Evolutionary conservation across 2,113 vertebrate genomes (phyloP).

Genomic region (Bucco capensis): DNA sequence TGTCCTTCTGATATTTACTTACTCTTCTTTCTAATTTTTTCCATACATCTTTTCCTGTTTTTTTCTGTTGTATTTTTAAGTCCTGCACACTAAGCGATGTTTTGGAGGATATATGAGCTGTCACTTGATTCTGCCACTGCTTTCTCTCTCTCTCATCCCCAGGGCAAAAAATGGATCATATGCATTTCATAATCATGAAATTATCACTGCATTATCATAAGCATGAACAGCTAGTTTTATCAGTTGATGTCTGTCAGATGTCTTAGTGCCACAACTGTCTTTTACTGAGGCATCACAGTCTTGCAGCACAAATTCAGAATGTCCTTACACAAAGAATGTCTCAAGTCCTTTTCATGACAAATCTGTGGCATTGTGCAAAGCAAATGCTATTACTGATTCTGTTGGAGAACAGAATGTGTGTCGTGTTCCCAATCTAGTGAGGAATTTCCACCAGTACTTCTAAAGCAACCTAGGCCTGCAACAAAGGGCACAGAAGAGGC

Average conservation of each 20-base stretch:
- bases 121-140: not conserved
- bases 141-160: not conserved
- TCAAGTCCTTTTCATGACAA: not conserved
- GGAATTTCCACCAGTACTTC: not conserved
- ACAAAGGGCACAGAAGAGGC: not conserved
- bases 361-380: fast-evolving
- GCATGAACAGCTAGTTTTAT: not conserved
- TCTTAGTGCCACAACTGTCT: not conserved
- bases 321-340: not conserved
- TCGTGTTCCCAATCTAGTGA: not conserved
- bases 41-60: not conserved
- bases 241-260: not conserved
- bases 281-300: not conserved
- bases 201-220: too few species aligned
- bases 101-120: not conserved
- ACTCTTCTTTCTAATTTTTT: not conserved
- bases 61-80: not conserved
- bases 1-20: not conserved
- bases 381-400: not conserved
- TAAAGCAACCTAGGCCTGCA: not conserved
- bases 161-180: not conserved
- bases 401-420: not conserved
- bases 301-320: not conserved
- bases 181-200: too few species aligned
- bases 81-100: fast-evolving